A percentile compares a stretch with the other conserved stretches of the same genome.
phyloP scores from a whole-genome alignment of 2,113 vertebrate species.

The Takifugu bimaculatus region DNA sequence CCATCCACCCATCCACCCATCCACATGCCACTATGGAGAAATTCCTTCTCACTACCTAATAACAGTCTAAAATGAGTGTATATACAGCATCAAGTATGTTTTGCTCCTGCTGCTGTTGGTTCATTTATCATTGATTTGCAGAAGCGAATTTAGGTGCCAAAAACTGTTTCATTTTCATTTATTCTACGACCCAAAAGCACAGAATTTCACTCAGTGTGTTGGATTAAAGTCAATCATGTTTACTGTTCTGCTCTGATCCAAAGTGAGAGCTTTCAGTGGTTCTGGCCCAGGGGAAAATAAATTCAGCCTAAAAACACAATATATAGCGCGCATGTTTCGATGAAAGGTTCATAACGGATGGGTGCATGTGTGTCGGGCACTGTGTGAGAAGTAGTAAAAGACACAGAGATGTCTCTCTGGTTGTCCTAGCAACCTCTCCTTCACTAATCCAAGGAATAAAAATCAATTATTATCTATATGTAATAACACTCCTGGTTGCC shows the following conservation, averaged over 20 bases:
- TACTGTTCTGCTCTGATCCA: neutral
- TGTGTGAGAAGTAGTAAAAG: neutral
- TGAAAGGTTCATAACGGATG: neutral
- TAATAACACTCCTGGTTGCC: constrained; percentile 41
- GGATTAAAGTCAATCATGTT: neutral
- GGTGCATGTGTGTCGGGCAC: no score
- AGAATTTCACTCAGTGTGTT: constrained; percentile 26
- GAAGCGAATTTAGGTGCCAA: no score
- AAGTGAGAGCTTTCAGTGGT: neutral
- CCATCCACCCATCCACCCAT: no score
- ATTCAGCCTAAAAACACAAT: neutral
- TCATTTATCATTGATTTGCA: no score
- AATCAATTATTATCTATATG: constrained; percentile 63
- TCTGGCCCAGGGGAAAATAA: neutral
- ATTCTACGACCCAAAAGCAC: constrained; percentile 24
- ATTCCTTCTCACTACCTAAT: no score
- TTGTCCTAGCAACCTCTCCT: constrained; percentile 54
- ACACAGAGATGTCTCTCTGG: constrained; percentile 17
- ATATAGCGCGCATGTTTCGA: neutral
- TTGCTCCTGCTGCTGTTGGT: no score
- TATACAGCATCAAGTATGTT: no score
- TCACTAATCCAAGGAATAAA: constrained; percentile 11
- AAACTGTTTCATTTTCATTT: neutral
- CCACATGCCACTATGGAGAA: no score
- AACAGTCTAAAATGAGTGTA: no score